A percentile compares a stretch with the other conserved stretches of the same genome.
phyloP scores from a whole-genome alignment of 2,113 vertebrate genomes.

The Chaetops frenatus region DNA sequence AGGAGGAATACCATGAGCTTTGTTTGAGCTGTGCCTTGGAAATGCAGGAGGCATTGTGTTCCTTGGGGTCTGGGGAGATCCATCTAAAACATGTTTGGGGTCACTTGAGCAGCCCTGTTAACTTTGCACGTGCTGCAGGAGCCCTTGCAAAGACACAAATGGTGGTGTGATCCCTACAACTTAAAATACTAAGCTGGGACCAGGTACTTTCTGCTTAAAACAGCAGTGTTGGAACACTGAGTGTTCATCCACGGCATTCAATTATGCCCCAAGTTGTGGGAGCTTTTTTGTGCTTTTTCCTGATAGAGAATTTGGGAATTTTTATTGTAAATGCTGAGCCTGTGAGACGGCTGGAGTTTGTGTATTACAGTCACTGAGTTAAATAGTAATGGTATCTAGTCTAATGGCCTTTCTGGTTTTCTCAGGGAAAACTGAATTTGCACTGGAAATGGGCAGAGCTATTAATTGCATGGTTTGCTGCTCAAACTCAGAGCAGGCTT shows the following conservation, averaged over 20 bases:
- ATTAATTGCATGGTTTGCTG: background rate
- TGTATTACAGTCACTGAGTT: background rate
- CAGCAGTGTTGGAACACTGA: rapidly evolving
- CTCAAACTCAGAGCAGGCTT: background rate
- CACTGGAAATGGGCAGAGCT: background rate
- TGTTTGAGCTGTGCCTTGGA: background rate
- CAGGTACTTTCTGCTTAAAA: background rate
- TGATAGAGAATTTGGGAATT: background rate
- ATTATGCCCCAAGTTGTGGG: background rate
- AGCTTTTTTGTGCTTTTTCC: background rate
- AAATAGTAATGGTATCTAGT: background rate
- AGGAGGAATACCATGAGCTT: background rate
- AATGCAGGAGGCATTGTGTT: background rate
- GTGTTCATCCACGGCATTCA: background rate
- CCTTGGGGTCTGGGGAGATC: background rate
- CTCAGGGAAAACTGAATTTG: background rate
- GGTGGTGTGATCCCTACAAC: background rate
- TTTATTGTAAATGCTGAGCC: background rate
- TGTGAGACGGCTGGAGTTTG: background rate
- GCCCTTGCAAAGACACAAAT: background rate
- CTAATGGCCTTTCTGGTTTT: background rate
- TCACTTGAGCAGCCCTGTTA: background rate
- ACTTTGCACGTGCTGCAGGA: background rate
- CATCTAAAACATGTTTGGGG: background rate
- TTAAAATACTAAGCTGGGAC: background rate